A percentile compares a stretch with the other conserved stretches of the same genome.
phyloP scores from a whole-genome alignment of 2,797 vertebrate genomes.

The Gobio occitaniae region DNA sequence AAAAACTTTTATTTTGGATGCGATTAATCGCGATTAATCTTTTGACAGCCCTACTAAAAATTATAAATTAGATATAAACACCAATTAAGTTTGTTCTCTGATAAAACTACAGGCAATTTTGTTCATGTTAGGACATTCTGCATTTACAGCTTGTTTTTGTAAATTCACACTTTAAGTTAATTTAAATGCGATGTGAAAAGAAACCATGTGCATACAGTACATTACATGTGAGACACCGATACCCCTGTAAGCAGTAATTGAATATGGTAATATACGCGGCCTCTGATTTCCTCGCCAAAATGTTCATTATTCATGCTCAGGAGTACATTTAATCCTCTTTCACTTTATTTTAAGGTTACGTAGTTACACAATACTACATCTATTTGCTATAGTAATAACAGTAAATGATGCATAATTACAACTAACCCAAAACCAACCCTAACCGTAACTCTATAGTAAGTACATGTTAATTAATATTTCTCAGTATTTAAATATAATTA shows the following conservation, averaged over 20 bases:
- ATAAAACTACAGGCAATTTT: background rate
- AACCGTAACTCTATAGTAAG: too few species aligned
- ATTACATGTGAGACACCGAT: background rate
- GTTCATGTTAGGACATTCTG: background rate
- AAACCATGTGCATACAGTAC: background rate
- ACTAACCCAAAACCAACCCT: background rate
- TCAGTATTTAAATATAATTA: background rate
- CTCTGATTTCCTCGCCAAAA: background rate
- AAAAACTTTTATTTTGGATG: too few species aligned
- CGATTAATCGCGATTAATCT: too few species aligned
- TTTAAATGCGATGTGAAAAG: conserved; percentile 12
- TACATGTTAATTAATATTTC: background rate
- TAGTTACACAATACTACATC: too few species aligned
- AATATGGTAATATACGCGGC: background rate
- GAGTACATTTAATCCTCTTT: background rate
- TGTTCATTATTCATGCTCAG: background rate
- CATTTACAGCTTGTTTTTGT: background rate
- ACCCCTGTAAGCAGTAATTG: conserved; percentile 21
- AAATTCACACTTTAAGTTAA: background rate
- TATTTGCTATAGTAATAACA: too few species aligned
- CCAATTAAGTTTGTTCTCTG: too few species aligned
- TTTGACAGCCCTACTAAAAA: too few species aligned
- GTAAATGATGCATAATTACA: background rate
- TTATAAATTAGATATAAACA: background rate
- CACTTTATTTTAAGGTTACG: background rate